Base-by-base conservation (phyloP, 2,888 invertebrate genomes). In the Ptilodon capucinus region DNA sequence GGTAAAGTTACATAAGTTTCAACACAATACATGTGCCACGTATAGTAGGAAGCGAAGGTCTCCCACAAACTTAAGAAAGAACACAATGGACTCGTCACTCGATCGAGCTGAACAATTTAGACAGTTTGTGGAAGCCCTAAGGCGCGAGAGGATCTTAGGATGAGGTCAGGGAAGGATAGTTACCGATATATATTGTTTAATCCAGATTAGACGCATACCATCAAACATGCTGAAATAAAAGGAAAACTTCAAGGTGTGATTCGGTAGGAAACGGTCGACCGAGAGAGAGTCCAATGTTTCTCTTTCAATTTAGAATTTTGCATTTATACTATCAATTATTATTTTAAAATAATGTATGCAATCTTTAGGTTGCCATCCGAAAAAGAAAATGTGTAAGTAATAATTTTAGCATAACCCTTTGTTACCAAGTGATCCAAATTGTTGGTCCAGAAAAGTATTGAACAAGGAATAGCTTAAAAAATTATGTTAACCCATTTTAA, bases 121-220 rank as follows among this genome's bases (percentile, higher is more conserved):
- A 39, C 82, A 86, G 86, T 87, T 87, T 87, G 86, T 88, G 85
- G 84, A 61, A 85, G 84, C 74, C 81, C 80, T 71, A 44, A 53
- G 57, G 55, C 56, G 68, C 63, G 57, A 60, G 56, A 58, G 66
- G 60, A 67, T 60, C 51, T 54, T 64, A 60, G 50, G 64, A 65
- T 18, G 16, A 40, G 40, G 40, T 7, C n/a, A 40, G 25, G 40
- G 64, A 54, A 71, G 79, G 80, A 81, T 90, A 89, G 66, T 89
- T 90, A 90, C 90, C 90, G 78, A 84, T 80, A 81, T 73, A 82
- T 49, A 71, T 78, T 60, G 76, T 71, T 79, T 77, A 76, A 74
- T 86, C 87, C 84, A 81, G 86, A 84, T 89, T 91, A 91, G 82
- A 90, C 91, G 89, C 91, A 91, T 84, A 91, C 90, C 91, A 91